Conservation (phyloP, 1,140 invertebrate genomes). For the Marisa cornuarietis region DNA sequence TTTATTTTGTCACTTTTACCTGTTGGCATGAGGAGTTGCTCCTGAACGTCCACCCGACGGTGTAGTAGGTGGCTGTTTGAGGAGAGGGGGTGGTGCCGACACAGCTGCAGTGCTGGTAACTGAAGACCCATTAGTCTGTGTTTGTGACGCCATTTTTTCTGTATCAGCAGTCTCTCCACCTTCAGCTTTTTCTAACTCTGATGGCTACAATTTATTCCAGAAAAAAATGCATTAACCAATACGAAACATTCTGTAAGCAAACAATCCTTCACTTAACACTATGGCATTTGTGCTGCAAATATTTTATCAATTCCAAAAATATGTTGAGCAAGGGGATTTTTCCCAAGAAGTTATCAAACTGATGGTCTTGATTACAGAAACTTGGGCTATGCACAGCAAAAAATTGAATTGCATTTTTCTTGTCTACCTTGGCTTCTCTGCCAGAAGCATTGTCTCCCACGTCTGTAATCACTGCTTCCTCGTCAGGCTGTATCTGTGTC, state of each 20-base stretch:
- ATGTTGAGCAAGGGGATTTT: too few species aligned
- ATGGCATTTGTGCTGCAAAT: too few species aligned
- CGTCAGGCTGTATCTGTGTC: slow-evolving; percentile 65
- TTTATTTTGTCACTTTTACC: background rate
- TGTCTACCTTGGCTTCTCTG: too few species aligned
- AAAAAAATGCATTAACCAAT: too few species aligned
- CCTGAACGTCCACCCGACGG: slow-evolving; percentile 25
- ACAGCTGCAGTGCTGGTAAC: background rate
- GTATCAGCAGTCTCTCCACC: background rate
- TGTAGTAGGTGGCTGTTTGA: slow-evolving; percentile 45
- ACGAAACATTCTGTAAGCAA: too few species aligned
- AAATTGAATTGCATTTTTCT: too few species aligned
- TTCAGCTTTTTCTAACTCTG: background rate
- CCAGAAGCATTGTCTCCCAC: slow-evolving; percentile 15
- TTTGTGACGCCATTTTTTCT: slow-evolving; percentile 3
- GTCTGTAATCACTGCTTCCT: slow-evolving; percentile 68
- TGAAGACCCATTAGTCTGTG: slow-evolving; percentile 8
- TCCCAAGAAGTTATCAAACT: too few species aligned
- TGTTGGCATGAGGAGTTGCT: slow-evolving; percentile 11
- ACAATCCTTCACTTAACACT: too few species aligned
- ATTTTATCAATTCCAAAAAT: too few species aligned
- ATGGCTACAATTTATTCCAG: too few species aligned
- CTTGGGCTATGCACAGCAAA: too few species aligned
- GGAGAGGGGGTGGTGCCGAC: slow-evolving; percentile 44
- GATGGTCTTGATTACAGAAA: too few species aligned